Conservation (phyloP, 2,888 invertebrate genomes). For the Ceramica pisi region DNA sequence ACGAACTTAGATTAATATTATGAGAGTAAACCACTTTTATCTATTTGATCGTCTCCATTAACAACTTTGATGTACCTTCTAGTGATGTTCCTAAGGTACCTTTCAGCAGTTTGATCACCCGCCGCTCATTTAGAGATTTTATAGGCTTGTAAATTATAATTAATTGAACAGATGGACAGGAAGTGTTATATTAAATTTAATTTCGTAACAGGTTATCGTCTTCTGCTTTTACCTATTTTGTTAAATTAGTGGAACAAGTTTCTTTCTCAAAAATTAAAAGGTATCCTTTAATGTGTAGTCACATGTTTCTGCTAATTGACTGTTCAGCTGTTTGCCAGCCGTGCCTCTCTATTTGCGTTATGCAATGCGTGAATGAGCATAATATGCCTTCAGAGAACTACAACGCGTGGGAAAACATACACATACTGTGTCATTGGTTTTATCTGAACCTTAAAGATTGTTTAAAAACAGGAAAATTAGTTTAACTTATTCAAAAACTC, state of each 20-base stretch:
- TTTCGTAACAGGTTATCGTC: constrained; percentile 37
- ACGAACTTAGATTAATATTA: constrained; percentile 41
- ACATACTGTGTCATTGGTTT: constrained; percentile 28
- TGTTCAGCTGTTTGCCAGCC: constrained; percentile 9
- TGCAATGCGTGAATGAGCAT: constrained; percentile 12
- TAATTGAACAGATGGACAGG: constrained; percentile 51
- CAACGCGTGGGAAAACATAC: constrained; percentile 20
- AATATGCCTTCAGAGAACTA: constrained; percentile 30
- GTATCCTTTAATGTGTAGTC: constrained; percentile 8
- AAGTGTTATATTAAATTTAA: constrained; percentile 44
- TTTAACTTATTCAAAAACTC: constrained; percentile 28
- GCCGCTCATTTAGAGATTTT: constrained; percentile 55
- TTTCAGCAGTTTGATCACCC: constrained; percentile 41
- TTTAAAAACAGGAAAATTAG: constrained; percentile 58
- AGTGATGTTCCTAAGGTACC: constrained; percentile 26
- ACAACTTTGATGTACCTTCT: constrained; percentile 13
- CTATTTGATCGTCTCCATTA: constrained; percentile 46
- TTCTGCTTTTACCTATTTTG: constrained; percentile 45
- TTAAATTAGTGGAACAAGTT: constrained; percentile 39
- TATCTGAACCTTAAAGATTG: constrained; percentile 2
- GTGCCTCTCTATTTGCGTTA: constrained; percentile 21
- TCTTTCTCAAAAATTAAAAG: constrained; percentile 18
- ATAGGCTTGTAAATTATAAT: constrained; percentile 62
- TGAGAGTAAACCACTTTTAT: constrained; percentile 41
- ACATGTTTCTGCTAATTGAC: constrained; percentile 31